These are phyloP conservation scores for Agapornis canus DNA, from an alignment of 2,797 vertebrate species.

Conservation along the genomic window DNA sequence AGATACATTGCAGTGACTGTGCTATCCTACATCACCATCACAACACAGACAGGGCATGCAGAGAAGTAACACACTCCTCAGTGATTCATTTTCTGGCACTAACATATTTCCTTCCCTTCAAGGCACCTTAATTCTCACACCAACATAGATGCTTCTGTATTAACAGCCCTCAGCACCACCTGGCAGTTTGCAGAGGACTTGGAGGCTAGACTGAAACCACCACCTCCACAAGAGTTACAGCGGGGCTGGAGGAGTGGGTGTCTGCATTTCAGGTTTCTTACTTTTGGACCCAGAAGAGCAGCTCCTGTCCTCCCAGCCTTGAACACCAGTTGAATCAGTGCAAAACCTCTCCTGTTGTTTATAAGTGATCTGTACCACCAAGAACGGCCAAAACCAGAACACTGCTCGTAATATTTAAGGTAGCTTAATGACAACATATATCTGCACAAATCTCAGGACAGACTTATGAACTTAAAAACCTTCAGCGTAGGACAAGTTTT, in stretches of 20 bases:
- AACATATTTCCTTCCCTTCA: not conserved
- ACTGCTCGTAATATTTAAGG: not conserved
- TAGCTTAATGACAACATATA: not conserved
- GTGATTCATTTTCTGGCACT: not conserved
- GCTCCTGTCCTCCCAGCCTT: not conserved
- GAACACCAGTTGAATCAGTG: not conserved
- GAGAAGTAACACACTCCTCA: not conserved
- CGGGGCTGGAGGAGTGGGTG: not conserved
- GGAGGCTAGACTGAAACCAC: not conserved
- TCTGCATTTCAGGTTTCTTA: not conserved
- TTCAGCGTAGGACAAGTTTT: not conserved
- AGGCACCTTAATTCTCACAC: not conserved
- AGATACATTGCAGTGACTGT: not conserved
- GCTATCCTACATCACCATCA: not conserved
- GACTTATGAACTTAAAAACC: not conserved
- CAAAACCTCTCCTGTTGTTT: not conserved
- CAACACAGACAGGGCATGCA: not conserved
- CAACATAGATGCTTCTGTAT: not conserved
- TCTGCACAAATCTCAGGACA: not conserved
- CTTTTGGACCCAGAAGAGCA: not conserved
- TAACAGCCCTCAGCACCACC: not conserved
- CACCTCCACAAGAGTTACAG: not conserved
- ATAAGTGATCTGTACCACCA: not conserved
- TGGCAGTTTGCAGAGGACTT: not conserved
- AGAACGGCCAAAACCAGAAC: not conserved